Evolutionary conservation across 1,140 invertebrate species (phyloP).

Genomic region (Ostrea edulis): DNA sequence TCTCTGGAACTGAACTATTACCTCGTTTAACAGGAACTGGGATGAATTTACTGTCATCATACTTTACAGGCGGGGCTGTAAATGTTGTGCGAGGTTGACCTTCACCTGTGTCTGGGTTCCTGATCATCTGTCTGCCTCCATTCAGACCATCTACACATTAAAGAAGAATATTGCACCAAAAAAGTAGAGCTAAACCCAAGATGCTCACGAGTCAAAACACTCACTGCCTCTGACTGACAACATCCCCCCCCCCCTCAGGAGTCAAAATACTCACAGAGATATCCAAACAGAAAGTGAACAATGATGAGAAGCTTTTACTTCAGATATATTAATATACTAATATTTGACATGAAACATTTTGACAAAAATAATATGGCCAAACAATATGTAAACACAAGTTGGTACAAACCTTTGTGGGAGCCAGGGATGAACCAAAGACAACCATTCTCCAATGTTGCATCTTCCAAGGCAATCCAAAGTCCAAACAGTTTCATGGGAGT

Average conservation of each 20-base stretch:
- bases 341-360: too few relatives aligned
- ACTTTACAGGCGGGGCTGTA: constrained; percentile 83
- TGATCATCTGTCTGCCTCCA: constrained; percentile 83
- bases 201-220: background rate
- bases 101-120: constrained; percentile 84
- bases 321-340: too few relatives aligned
- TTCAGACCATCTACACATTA: constrained; percentile 67
- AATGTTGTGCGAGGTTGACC: constrained; percentile 81
- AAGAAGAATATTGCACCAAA: background rate
- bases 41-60: constrained; percentile 88
- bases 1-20: constrained; percentile 66
- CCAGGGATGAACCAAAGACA: constrained; percentile 95
- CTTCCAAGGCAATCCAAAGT: constrained; percentile 97
- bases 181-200: background rate
- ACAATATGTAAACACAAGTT: background rate
- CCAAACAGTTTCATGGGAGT: constrained; percentile 87
- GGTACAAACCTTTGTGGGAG: constrained; percentile 88
- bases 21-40: constrained; percentile 90
- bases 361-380: background rate
- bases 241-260: too few relatives aligned
- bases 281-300: too few relatives aligned
- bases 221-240: too few relatives aligned
- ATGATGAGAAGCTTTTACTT: too few relatives aligned
- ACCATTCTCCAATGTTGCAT: constrained; percentile 94
- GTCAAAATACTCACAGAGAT: too few relatives aligned